Evolutionary conservation across 1,140 invertebrate species (phyloP).

Genomic region (Caligus rogercresseyi): DNA sequence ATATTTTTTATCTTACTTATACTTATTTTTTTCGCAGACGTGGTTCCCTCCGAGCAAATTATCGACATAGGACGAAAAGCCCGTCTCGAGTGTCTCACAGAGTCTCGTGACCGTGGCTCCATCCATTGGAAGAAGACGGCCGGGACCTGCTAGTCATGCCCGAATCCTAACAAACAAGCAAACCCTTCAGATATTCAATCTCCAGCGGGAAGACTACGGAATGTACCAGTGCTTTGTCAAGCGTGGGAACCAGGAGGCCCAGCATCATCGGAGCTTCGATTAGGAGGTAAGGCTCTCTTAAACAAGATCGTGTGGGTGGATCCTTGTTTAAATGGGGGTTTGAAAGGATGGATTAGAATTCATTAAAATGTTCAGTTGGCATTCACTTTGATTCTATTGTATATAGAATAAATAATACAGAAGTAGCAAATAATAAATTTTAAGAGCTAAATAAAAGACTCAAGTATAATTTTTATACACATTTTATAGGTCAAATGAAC

Average conservation of each 20-base stretch:
- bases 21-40: too few relatives aligned
- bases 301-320: background rate
- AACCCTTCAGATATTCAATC: slow-evolving; percentile 19
- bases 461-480: too few relatives aligned
- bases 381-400: too few relatives aligned
- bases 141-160: background rate
- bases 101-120: background rate
- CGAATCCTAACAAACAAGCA: slow-evolving; percentile 4
- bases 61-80: slow-evolving; percentile 14
- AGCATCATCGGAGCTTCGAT: slow-evolving; percentile 1
- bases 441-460: too few relatives aligned
- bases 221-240: slow-evolving; percentile 18
- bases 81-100: slow-evolving; percentile 10
- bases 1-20: too few relatives aligned
- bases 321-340: background rate
- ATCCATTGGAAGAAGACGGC: slow-evolving; percentile 15
- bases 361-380: too few relatives aligned
- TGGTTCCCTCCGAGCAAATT: slow-evolving; percentile 14
- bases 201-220: slow-evolving; percentile 4
- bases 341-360: too few relatives aligned
- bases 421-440: too few relatives aligned
- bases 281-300: slow-evolving; percentile 6
- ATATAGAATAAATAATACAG: too few relatives aligned
- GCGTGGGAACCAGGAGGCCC: background rate
- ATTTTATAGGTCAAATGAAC: too few relatives aligned